Base-by-base conservation (phyloP, 1,140 invertebrate species). In the Panulirus ornatus region DNA sequence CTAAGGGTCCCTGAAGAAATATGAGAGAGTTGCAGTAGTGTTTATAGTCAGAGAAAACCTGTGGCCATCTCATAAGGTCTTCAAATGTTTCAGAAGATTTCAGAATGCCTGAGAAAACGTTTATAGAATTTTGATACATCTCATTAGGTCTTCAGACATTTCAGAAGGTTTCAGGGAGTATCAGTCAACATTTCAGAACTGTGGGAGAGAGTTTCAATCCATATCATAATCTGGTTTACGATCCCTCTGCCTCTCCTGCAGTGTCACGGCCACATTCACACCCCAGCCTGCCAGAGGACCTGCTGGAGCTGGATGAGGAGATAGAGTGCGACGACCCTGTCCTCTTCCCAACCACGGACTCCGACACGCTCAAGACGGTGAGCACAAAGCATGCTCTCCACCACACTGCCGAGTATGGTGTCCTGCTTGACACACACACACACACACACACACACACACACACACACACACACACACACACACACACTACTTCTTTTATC, bases 341-440 rank as follows among this genome's bases (percentile, higher is more conserved):
- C 78, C 86, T 92, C 22, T 90, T 71, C 81, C 92, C 92, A 27
- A 40, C 89, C 88, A 91, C 88, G 34, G 92, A 92, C 58, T 63
- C 86, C 34, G 89, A 92, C 19, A 44, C 73, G 8, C 91, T 95
- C n/a, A 94, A 94, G 88, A 93, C 94, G 92, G 92, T 92, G 88
- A 92, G 91, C 58, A 42, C n/a, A 14, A n/a, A 34, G 14, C 36
- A 38, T 19, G 63, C 40, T 38, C 5, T 16, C 11, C 6, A 22
- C 6, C 14, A 34, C 11, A 54, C 0, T n/a, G n/a, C 1, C 42
- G n/a, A n/a, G n/a, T n/a, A n/a, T n/a, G n/a, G n/a, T n/a, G n/a
- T n/a, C n/a, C n/a, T n/a, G n/a, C n/a, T n/a, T n/a, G n/a, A n/a
- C 38, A 75, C 38, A 75, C 38, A 36, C 38, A 75, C 30, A 36